Percentiles rank a stretch among this genome's conserved stretches.
Evolutionary conservation across 2,888 invertebrate species (phyloP).

Genomic region (Ectemnius lituratus): DNA sequence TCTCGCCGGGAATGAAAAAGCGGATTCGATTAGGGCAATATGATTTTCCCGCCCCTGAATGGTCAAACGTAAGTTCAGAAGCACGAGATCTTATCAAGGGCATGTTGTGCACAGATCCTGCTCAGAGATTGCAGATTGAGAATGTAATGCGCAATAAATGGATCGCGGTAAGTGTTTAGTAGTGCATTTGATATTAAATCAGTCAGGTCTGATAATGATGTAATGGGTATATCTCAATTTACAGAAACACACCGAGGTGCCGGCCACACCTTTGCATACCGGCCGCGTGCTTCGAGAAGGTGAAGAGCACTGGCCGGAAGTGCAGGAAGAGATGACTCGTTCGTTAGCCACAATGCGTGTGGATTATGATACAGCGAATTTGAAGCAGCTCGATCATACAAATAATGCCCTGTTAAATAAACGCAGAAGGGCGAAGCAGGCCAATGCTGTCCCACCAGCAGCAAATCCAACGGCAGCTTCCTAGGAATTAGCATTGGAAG

Average conservation of each 20-base stretch:
- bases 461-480: conserved; percentile 69
- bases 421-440: conserved; percentile 77
- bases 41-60: conserved; percentile 97
- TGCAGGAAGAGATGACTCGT: conserved; percentile 99
- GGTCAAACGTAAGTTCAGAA: conserved; percentile 95
- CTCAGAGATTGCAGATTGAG: conserved; percentile 92
- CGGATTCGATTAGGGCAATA: conserved; percentile 97
- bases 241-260: conserved; percentile 90
- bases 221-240: conserved; percentile 19
- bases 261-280: conserved; percentile 96
- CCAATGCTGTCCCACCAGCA: conserved; percentile 52
- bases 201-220: no score
- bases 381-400: conserved; percentile 94
- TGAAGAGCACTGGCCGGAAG: conserved; percentile 96
- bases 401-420: conserved; percentile 96
- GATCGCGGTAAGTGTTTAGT: conserved; percentile 85
- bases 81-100: conserved; percentile 97
- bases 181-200: no score
- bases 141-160: conserved; percentile 93
- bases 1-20: conserved; percentile 99
- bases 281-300: conserved; percentile 93
- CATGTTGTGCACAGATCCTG: conserved; percentile 96
- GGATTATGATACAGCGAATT: conserved; percentile 93
- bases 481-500: conserved; percentile 57
- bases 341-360: conserved; percentile 99